Percentiles rank a stretch among this genome's conserved stretches.
Conservation (phyloP, 2,113 vertebrate species). For the Pteruthius melanotis region DNA sequence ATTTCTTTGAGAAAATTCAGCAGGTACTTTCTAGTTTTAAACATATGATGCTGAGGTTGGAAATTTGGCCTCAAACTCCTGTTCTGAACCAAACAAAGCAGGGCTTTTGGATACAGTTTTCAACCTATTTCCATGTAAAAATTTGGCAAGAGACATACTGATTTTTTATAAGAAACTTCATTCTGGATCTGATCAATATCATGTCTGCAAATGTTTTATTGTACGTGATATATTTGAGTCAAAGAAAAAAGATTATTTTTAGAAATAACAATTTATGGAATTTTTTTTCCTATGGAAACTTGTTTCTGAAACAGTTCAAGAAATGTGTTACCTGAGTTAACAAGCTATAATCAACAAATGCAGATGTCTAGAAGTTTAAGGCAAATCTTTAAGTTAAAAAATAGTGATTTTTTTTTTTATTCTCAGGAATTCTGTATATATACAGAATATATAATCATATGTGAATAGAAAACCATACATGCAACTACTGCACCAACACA, state of each 20-base stretch:
- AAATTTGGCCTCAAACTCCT: background rate
- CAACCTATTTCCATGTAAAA: background rate
- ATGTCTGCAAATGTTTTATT: background rate
- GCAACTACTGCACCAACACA: background rate
- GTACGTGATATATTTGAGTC: background rate
- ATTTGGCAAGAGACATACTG: background rate
- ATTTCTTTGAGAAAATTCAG: background rate
- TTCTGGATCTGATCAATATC: background rate
- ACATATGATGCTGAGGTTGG: background rate
- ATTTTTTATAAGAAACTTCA: background rate
- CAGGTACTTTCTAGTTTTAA: background rate
- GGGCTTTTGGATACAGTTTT: background rate
- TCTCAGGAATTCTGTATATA: background rate
- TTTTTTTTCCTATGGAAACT: background rate
- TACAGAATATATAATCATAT: no score
- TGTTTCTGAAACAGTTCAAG: background rate
- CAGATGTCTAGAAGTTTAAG: background rate
- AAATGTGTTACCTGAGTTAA: background rate
- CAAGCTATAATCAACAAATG: background rate
- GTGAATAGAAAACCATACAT: background rate
- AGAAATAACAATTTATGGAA: background rate
- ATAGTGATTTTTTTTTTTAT: background rate
- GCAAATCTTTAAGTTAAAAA: background rate
- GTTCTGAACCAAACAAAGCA: background rate
- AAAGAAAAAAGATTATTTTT: background rate